Base-by-base conservation (phyloP, 1,140 invertebrate genomes). In the Drosophila burlai region DNA sequence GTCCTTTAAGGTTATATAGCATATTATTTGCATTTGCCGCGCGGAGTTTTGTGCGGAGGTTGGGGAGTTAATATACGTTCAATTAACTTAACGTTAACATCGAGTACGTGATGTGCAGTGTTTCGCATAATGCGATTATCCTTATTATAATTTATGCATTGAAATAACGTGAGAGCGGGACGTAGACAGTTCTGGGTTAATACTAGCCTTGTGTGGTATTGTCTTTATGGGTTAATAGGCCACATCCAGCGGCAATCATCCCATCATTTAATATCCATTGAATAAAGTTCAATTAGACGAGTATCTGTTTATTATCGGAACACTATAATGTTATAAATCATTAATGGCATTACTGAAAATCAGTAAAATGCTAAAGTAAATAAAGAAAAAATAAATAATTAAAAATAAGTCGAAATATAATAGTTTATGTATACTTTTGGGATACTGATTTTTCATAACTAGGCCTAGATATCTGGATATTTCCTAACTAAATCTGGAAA, bases 71-170 rank as follows among this genome's bases (percentile, higher is more conserved):
- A 73, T 73, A 73, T 38, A 29, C 24, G 38, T 40, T 50, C 68
- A 61, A 73, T 73, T 73, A 73, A 73, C 67, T 73, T 73, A 52
- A 52, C 54, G 67, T 72, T 73, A 50, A 31, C 68, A 61, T 61
- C 57, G 9, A 43, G 68, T 50, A 73, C 67, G 68, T 73, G 67
- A 61, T 52, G 67, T 38, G 54, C 68, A 73, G 50, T 24, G 43
- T 61, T 31, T 18, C 69, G 18, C 26, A 42, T 73, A 73, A 73
- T 50, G 45, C 45, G 45, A 60, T 73, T 73, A 73, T 73, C 40
- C 54, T 42, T 50, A 73, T 73, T 49, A 60, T 45, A 60, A 50
- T 72, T 73, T 72, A 61, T 58, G 38, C 47, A 43, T 42, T 50
- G 46, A 16, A 10, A 54, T 9, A 46, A 43, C 6, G 18, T 15